phyloP scores from a whole-genome alignment of 2,888 invertebrate species.

The Matsumyia berberina region DNA sequence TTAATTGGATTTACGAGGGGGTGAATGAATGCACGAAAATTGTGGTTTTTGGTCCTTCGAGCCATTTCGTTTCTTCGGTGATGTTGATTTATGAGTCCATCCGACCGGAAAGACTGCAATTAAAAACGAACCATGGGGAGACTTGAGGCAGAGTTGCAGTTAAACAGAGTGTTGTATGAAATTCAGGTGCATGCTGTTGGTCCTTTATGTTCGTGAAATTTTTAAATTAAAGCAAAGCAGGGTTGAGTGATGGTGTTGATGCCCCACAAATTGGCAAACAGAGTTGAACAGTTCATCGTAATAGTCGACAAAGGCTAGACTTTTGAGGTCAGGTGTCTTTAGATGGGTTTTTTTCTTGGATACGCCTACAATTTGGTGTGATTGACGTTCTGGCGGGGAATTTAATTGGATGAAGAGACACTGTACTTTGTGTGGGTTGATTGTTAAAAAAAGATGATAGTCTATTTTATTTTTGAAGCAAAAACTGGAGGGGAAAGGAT shows the following conservation, averaged over 20 bases:
- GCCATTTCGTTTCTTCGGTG: constrained; percentile 24
- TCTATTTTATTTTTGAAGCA: too few relatives aligned
- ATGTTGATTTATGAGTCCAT: constrained; percentile 47
- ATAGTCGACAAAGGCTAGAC: not conserved
- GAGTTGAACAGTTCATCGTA: constrained; percentile 3
- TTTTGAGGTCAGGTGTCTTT: not conserved
- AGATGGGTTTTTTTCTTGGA: not conserved
- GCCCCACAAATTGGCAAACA: constrained; percentile 21
- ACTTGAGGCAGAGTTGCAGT: constrained; percentile 1
- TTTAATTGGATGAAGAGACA: too few relatives aligned
- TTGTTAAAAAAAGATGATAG: too few relatives aligned
- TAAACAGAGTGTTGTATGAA: not conserved
- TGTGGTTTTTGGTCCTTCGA: constrained; percentile 51
- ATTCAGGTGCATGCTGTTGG: not conserved
- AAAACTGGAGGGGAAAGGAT: too few relatives aligned
- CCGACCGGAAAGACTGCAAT: constrained; percentile 16
- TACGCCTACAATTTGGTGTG: not conserved
- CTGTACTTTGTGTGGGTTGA: too few relatives aligned
- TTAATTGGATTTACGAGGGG: constrained; percentile 60
- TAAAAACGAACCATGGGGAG: constrained; percentile 22
- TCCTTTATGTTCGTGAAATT: not conserved
- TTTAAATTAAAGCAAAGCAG: not conserved
- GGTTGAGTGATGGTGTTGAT: constrained; percentile 30
- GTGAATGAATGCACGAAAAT: constrained; percentile 21
- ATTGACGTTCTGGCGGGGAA: constrained; percentile 1